Percentiles rank a stretch among this genome's conserved stretches.
Conservation (phyloP, 2,888 invertebrate species). For the Timema cristinae region DNA sequence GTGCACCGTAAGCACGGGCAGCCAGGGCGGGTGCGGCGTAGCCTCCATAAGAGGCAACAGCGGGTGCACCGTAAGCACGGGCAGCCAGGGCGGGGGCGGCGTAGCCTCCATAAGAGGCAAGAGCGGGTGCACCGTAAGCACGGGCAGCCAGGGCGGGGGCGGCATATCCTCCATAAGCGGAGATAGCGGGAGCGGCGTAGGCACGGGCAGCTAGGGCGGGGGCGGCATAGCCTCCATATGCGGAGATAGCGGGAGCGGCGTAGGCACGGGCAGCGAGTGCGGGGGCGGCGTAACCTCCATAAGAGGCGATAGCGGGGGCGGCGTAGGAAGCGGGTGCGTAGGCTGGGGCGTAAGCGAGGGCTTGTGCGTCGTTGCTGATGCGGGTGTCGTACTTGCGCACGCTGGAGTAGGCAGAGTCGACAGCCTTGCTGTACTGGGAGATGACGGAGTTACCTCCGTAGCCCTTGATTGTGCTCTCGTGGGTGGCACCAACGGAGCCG, state of each 20-base stretch:
- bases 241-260: slow-evolving; percentile 22
- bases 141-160: slow-evolving; percentile 15
- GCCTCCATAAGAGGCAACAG: slow-evolving; percentile 17
- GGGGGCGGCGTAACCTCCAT: slow-evolving; percentile 34
- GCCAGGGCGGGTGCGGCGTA: slow-evolving; percentile 20
- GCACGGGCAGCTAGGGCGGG: slow-evolving; percentile 19
- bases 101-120: slow-evolving; percentile 12
- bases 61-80: slow-evolving; percentile 13
- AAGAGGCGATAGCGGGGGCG: slow-evolving; percentile 20
- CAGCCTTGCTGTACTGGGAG: slow-evolving; percentile 31
- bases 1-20: slow-evolving; percentile 16
- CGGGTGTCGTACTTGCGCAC: slow-evolving; percentile 29
- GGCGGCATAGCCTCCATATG: slow-evolving; percentile 21
- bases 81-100: slow-evolving; percentile 18
- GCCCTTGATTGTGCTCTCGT: slow-evolving; percentile 30
- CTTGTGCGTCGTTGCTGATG: slow-evolving; percentile 27
- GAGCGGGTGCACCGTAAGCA: slow-evolving; percentile 18
- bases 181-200: slow-evolving; percentile 18
- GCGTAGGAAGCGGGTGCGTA: slow-evolving; percentile 6
- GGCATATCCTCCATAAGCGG: slow-evolving; percentile 20
- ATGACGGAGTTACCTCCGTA: slow-evolving; percentile 26
- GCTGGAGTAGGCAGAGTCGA: slow-evolving; percentile 30
- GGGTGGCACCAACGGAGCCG: slow-evolving; percentile 28
- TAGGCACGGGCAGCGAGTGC: slow-evolving; percentile 36
- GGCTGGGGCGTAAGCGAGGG: slow-evolving; percentile 21